Conservation (phyloP, 2,797 vertebrate genomes). For the Prionace glauca region DNA sequence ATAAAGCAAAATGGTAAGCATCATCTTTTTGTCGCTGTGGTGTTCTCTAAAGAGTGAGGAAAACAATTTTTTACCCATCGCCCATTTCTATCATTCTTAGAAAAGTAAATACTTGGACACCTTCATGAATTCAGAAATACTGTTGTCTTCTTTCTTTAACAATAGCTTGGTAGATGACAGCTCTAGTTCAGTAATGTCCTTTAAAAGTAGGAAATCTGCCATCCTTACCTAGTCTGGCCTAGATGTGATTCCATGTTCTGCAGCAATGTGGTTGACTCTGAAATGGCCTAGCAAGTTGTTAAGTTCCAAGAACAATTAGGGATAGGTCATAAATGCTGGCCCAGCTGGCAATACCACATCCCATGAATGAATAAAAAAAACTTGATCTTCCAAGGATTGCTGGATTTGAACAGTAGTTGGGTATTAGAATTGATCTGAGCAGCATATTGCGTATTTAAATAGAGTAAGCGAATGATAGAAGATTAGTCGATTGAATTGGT, state of each 20-base stretch:
- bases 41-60: neutral
- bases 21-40: neutral
- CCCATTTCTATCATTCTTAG: neutral
- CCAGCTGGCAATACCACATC: too few relatives aligned
- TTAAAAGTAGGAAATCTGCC: too few relatives aligned
- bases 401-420: neutral
- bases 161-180: neutral
- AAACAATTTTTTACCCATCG: neutral
- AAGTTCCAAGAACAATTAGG: too few relatives aligned
- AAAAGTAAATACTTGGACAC: neutral
- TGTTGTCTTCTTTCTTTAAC: neutral
- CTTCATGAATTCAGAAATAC: neutral
- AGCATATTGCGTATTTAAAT: neutral
- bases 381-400: neutral
- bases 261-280: too few relatives aligned
- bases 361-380: too few relatives aligned
- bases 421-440: neutral
- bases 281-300: too few relatives aligned
- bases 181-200: too few relatives aligned
- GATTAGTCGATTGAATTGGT: neutral
- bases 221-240: too few relatives aligned
- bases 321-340: too few relatives aligned
- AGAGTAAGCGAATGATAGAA: neutral
- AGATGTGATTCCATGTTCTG: too few relatives aligned
- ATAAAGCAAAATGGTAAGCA: conserved; percentile 40